Percentiles rank a stretch among this genome's conserved stretches.
Evolutionary conservation across 2,888 invertebrate genomes (phyloP).

Genomic region (Cosmia trapezina): DNA sequence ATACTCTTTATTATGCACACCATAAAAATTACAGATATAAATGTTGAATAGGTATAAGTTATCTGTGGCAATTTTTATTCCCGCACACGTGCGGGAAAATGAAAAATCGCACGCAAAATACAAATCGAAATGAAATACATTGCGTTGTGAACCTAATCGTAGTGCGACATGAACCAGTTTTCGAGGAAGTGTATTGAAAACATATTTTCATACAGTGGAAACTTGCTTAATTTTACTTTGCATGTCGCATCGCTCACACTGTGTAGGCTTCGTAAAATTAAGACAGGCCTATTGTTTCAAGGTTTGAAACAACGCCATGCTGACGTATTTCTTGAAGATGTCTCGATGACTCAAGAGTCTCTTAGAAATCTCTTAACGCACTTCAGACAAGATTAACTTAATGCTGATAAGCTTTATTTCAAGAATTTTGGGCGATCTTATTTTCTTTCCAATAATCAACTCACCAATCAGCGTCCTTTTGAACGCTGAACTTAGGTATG

Average conservation of each 20-base stretch:
- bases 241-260: not conserved
- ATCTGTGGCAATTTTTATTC: too few relatives aligned
- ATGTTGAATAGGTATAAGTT: too few relatives aligned
- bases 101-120: too few relatives aligned
- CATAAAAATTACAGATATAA: too few relatives aligned
- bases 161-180: too few relatives aligned
- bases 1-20: too few relatives aligned
- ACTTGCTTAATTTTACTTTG: not conserved
- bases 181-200: too few relatives aligned
- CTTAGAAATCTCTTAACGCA: not conserved
- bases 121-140: too few relatives aligned
- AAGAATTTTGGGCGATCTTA: not conserved
- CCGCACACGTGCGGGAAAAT: too few relatives aligned
- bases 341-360: constrained; percentile 21
- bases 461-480: too few relatives aligned
- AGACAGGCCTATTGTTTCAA: constrained; percentile 2
- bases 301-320: not conserved
- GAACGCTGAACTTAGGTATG: too few relatives aligned
- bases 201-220: not conserved
- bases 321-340: constrained; percentile 30
- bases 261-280: not conserved
- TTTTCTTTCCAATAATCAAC: not conserved
- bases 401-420: constrained; percentile 4
- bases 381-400: constrained; percentile 1
- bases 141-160: too few relatives aligned